Evolutionary conservation across 2,888 invertebrate species (phyloP).

Genomic region (Protophormia terraenovae): DNA sequence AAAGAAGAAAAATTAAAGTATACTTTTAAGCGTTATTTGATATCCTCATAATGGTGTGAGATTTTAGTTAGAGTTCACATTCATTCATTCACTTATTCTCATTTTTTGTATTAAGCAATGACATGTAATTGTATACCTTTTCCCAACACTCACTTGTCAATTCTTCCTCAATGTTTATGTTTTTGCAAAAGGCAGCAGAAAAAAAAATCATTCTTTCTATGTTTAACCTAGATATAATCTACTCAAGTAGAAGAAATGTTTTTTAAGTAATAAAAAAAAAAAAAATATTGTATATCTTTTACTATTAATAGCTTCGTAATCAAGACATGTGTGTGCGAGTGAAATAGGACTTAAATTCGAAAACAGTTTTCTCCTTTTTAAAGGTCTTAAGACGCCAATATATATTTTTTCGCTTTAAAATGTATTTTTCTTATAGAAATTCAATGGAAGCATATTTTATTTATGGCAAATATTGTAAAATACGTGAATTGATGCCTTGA

Average conservation of each 20-base stretch:
- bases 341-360: neutral
- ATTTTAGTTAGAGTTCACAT: neutral
- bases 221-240: conserved; percentile 52
- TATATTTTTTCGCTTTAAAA: neutral
- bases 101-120: conserved; percentile 7
- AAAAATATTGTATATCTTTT: conserved; percentile 11
- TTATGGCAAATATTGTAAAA: neutral
- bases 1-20: conserved; percentile 11
- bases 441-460: conserved; percentile 21
- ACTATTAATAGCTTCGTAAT: conserved; percentile 11
- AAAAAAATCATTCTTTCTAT: conserved; percentile 17
- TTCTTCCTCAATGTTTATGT: neutral
- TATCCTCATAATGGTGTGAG: conserved; percentile 8
- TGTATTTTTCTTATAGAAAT: neutral
- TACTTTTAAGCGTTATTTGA: conserved; percentile 46
- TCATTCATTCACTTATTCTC: neutral
- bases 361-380: neutral
- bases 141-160: conserved; percentile 22
- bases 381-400: neutral
- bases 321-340: neutral
- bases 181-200: neutral
- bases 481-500: conserved; percentile 16
- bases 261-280: neutral
- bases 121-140: conserved; percentile 29
- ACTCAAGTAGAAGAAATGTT: conserved; percentile 18